Percentiles rank a stretch among this genome's conserved stretches.
These are phyloP conservation scores for Stomatorhinus ivindoensis DNA, from an alignment of 2,113 vertebrate genomes.

Conservation along the genomic window DNA sequence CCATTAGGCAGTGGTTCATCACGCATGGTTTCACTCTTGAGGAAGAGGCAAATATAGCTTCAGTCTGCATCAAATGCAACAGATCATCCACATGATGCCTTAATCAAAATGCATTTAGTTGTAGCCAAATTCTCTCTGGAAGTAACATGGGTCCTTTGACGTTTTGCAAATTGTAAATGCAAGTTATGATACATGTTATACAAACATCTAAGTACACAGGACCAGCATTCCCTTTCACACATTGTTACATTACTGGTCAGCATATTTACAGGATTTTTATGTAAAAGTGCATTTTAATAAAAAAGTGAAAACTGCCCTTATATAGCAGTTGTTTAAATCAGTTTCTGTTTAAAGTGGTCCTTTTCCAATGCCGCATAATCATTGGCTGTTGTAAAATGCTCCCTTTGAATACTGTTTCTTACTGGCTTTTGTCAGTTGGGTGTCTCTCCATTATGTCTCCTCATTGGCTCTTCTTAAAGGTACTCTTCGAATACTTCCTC, in stretches of 20 bases:
- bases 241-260: constrained; percentile 2
- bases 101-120: not conserved
- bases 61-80: not conserved
- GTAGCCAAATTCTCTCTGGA: not conserved
- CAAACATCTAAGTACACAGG: constrained; percentile 7
- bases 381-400: not conserved
- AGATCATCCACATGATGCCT: not conserved
- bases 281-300: constrained; percentile 3
- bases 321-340: not conserved
- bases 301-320: constrained; percentile 10
- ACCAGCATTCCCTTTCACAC: not conserved
- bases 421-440: not conserved
- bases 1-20: not conserved
- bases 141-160: not conserved
- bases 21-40: not conserved
- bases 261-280: constrained; percentile 1
- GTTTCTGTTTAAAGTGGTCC: not conserved
- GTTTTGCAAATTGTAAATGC: not conserved
- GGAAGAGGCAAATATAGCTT: not conserved
- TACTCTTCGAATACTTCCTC: not conserved
- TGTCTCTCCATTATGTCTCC: not conserved
- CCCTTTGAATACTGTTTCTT: not conserved
- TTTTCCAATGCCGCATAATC: not conserved
- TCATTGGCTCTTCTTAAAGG: not conserved
- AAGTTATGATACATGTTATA: not conserved